A percentile compares a stretch with the other conserved stretches of the same genome.
These are phyloP conservation scores for Rhinolophus sinicus DNA, from an alignment of 2,113 vertebrate genomes.

Conservation along the genomic window DNA sequence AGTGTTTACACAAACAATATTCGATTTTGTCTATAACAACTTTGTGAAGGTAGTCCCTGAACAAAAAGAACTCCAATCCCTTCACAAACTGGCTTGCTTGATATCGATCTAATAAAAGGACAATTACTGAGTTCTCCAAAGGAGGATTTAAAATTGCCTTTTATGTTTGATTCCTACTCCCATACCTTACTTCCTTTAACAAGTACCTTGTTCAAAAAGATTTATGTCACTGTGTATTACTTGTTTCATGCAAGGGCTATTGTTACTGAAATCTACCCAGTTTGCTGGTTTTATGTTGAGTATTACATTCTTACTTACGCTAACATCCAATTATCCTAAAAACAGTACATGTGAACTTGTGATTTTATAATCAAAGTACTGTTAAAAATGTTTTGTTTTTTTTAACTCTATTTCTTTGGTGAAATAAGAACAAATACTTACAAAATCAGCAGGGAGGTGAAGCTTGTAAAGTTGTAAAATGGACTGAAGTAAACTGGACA, in stretches of 20 bases:
- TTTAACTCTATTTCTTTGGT: neutral
- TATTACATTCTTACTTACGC: neutral
- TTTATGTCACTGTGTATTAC: neutral
- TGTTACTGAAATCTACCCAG: neutral
- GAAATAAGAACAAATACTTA: slow-evolving; percentile 82
- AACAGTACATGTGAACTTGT: neutral
- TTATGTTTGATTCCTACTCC: neutral
- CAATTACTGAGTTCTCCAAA: neutral
- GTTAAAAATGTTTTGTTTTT: neutral
- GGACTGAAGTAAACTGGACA: slow-evolving; percentile 90
- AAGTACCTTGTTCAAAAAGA: neutral
- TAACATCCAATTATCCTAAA: neutral
- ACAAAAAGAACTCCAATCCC: neutral
- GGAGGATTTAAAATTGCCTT: neutral
- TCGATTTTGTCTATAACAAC: neutral
- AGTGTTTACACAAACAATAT: neutral
- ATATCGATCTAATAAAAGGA: neutral
- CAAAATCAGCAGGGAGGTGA: slow-evolving; percentile 90
- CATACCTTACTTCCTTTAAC: neutral
- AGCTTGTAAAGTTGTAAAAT: slow-evolving; percentile 91
- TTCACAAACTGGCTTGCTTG: neutral
- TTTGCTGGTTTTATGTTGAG: neutral
- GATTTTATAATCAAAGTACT: neutral
- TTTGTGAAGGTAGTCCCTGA: neutral
- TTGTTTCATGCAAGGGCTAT: neutral